A percentile compares a stretch with the other conserved stretches of the same genome.
Conservation (phyloP, 2,888 invertebrate species). For the Elegia similella region DNA sequence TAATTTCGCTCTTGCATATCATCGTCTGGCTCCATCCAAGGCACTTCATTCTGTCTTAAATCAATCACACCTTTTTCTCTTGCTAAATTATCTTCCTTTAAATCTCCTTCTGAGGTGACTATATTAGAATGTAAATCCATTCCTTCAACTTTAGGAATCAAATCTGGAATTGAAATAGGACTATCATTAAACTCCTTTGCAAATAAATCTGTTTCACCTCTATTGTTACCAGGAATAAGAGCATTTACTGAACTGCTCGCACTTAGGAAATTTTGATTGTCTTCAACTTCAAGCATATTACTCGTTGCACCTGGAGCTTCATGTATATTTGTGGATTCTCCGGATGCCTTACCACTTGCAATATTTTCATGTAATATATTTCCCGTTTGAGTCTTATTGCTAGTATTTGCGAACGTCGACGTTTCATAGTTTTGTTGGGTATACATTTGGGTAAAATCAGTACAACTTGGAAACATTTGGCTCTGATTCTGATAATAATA, state of each 20-base stretch:
- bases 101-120: constrained; percentile 5
- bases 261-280: neutral
- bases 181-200: neutral
- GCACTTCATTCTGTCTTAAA: neutral
- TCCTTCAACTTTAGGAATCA: constrained; percentile 8
- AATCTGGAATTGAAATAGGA: neutral
- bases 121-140: constrained; percentile 5
- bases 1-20: neutral
- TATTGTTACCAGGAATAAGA: neutral
- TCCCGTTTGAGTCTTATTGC: neutral
- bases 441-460: constrained; percentile 11
- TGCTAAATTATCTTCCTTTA: constrained; percentile 5
- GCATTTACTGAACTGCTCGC: constrained; percentile 1
- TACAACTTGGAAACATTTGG: constrained; percentile 16
- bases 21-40: neutral
- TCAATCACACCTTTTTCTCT: constrained; percentile 4
- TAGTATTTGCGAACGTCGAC: constrained; percentile 2
- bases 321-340: neutral
- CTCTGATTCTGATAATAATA: constrained; percentile 24
- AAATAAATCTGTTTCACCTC: constrained; percentile 3
- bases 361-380: neutral
- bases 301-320: neutral
- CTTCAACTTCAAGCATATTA: neutral
- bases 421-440: constrained; percentile 3
- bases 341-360: neutral